phyloP scores from a whole-genome alignment of 2,888 invertebrate genomes.

The Gastracanthus pulcherrimus region DNA sequence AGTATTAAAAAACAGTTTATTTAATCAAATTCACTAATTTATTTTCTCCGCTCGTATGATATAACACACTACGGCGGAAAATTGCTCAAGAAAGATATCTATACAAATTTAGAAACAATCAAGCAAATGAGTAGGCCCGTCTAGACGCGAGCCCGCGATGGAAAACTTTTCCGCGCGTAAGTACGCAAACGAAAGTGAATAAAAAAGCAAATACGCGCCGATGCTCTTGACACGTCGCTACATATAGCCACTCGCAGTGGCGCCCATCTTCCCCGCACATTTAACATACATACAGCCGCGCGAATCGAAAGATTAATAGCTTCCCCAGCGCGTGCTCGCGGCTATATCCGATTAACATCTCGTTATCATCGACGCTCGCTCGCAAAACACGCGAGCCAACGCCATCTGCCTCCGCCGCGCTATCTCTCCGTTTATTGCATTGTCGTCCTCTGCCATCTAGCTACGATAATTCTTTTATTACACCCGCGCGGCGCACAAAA shows the following conservation, averaged over 20 bases:
- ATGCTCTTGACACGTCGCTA: neutral
- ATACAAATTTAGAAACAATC: neutral
- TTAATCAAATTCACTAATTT: too few relatives aligned
- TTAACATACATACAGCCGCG: neutral
- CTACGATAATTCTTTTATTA: too few relatives aligned
- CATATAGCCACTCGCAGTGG: neutral
- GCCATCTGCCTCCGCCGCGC: too few relatives aligned
- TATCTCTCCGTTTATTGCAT: neutral
- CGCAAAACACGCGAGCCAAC: neutral
- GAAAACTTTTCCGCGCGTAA: neutral
- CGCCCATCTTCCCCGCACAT: neutral
- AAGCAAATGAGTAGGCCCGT: neutral
- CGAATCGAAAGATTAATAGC: constrained; percentile 16
- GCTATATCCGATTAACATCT: neutral
- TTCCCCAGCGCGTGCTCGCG: neutral
- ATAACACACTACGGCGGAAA: too few relatives aligned
- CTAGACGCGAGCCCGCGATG: neutral
- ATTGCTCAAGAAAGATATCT: too few relatives aligned
- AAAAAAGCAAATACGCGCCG: neutral
- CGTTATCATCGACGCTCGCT: constrained; percentile 19
- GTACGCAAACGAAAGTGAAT: neutral
- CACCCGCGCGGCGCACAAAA: too few relatives aligned
- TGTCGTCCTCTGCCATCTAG: neutral
- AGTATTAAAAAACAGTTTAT: too few relatives aligned
- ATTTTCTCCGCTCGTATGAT: too few relatives aligned